A percentile compares a stretch with the other conserved stretches of the same genome.
These are phyloP conservation scores for Leucoraja ocellata DNA, from an alignment of 2,797 vertebrate genomes.

Conservation along the genomic window DNA sequence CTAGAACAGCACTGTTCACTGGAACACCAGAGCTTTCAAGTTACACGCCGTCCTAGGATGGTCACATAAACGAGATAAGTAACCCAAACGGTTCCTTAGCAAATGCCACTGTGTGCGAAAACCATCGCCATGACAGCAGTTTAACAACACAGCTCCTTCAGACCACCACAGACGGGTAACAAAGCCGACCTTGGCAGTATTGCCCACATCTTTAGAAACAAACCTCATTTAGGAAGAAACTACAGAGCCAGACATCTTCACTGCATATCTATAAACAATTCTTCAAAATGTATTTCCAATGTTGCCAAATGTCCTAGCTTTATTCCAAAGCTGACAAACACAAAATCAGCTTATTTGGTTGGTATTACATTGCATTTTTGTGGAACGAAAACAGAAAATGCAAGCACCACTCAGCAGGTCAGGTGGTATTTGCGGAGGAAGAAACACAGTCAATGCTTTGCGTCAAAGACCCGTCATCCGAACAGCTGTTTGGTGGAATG, in stretches of 20 bases:
- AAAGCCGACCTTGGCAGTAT: not conserved
- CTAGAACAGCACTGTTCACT: not conserved
- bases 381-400: no score
- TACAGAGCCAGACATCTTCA: no score
- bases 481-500: not conserved
- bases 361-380: no score
- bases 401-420: no score
- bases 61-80: not conserved
- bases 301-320: no score
- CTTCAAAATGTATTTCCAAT: no score
- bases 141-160: not conserved
- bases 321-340: no score
- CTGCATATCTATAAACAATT: no score
- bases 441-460: no score
- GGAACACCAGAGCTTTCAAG: not conserved
- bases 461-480: no score
- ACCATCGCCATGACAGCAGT: not conserved
- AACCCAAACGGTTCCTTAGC: not conserved
- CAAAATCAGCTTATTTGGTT: no score
- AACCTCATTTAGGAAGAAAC: not conserved
- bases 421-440: no score
- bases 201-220: not conserved
- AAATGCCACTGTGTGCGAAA: not conserved
- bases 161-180: not conserved
- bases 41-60: not conserved